Evolutionary conservation across 2,888 invertebrate genomes (phyloP).

Genomic region (Coecobrya sp.): DNA sequence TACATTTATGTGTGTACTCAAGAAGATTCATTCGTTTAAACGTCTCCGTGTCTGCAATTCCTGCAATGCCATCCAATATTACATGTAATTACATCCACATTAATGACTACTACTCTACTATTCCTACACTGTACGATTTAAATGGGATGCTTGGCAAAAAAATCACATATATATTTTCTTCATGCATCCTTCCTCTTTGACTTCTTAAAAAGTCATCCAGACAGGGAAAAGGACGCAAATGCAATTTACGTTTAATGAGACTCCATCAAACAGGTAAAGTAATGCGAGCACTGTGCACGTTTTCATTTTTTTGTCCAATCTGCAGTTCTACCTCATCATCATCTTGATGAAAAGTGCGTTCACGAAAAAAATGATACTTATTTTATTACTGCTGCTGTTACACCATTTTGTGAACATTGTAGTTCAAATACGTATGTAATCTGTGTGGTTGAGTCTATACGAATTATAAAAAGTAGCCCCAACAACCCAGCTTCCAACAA

Average conservation of each 20-base stretch:
- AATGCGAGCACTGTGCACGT: not conserved
- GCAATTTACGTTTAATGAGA: constrained; percentile 62
- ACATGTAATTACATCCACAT: constrained; percentile 11
- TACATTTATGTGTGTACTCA: not conserved
- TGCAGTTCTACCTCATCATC: not conserved
- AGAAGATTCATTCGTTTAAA: not conserved
- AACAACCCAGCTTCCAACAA: not conserved
- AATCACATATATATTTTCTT: not conserved
- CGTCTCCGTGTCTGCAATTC: not conserved
- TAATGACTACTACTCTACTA: not conserved
- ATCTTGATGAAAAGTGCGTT: constrained; percentile 38
- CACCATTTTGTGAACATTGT: not conserved
- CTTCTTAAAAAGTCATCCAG: constrained; percentile 24
- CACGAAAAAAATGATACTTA: constrained; percentile 17
- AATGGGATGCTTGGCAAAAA: not conserved
- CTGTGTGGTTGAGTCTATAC: not conserved
- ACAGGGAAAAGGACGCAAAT: constrained; percentile 7
- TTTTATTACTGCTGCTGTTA: constrained; percentile 21
- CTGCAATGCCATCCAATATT: not conserved
- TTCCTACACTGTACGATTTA: not conserved
- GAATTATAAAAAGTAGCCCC: not conserved
- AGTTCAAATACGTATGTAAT: not conserved
- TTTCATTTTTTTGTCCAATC: not conserved
- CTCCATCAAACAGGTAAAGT: constrained; percentile 33
- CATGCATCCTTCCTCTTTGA: not conserved